Evolutionary conservation across 2,797 vertebrate genomes (phyloP), one percentile per base, ranked within the genome.

Genomic region (Sparidentex hasta): DNA sequence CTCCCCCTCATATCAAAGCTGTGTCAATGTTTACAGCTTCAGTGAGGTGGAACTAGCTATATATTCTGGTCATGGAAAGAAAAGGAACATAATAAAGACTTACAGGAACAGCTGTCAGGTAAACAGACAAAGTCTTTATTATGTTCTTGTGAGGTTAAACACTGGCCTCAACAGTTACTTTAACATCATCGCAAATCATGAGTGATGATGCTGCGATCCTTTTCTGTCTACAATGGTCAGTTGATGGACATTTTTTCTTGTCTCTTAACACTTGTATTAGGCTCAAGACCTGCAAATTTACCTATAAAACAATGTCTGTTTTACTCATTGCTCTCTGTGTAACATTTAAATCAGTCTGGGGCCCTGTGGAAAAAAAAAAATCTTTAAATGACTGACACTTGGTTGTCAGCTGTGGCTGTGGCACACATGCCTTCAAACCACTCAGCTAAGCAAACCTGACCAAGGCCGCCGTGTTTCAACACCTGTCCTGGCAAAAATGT

Each of bases 381-480:
- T n/a, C 0, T 41, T 14, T 4, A 20, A 29, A 18, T 65, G 59
- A 73, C 1, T 67, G 74, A 44, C 58, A 73, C 17, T n/a, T 74
- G 16, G 18, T 16, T 47, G 61, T 62, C 50, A 21, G 50, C 50
- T 67, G 50, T 51, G 65, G 65, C 54, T 43, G 14, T 11, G 55
- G 43, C 29, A 14, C 48, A 62, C 20, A 56, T 3, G 48, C 47
- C 55, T 43, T 16, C 38, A 27, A 3, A 65, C 65, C 70, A 21
- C 55, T 27, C 1, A 0, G n/a, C 46, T 58, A 68, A 63, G 62
- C 61, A 78, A 56, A 74, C 55, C 65, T 11, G 20, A 78, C 43
- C 66, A 41, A 18, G 8, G n/a, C 61, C 25, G 55, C 0, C 8
- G 7, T 9, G 20, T 16, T 48, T 77, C 74, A 52, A 65, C 52